Base-by-base conservation (phyloP, 2,113 vertebrate species). In the Rhinogobius similis region DNA sequence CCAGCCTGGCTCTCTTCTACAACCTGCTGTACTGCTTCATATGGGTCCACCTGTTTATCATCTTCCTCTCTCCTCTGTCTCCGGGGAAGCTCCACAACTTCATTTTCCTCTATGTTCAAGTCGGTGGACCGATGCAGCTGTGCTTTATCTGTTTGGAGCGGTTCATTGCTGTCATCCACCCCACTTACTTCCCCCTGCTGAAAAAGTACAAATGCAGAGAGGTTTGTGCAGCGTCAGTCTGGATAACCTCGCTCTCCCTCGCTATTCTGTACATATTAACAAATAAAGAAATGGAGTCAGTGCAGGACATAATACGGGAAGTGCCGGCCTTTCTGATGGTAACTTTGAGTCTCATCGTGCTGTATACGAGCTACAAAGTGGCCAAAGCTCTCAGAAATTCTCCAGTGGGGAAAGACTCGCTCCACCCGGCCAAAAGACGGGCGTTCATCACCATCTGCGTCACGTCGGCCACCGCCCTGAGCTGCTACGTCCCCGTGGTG, bases 131-230 rank as follows among this genome's bases (percentile, higher is more conserved):
- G 0, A 61, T 77, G 63, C 77, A 13, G 36, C 26, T 88, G 68
- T 46, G 12, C 13, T 79, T 67, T 1, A 81, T 89, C 27, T 84
- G 82, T 56, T 0, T 87, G 26, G 86, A 88, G 73, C 64, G 86
- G 13, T 87, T 76, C 8, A 21, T 84, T 0, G 89, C 89, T 0
- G 87, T 90, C 29, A 52, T 82, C 20, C 14, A 74, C 24, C 89
- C 85, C 18, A 78, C 63, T 0, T 70, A 18, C 2, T 89, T 81
- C 24, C 67, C 50, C 2, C 71, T 82, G 82, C 76, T 88, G 61
- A 84, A 66, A 65, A 81, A 38, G 2, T 83, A 84, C 76, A 71
- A 72, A 3, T 72, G 14, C 62, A 77, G 79, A 68, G 81, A 84
- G 79, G 4, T 72, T 0, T 39, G 76, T 18, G 70, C 39, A 0